These are phyloP conservation scores for Sebastes cheni DNA, from an alignment of 2,797 vertebrate species.

Conservation along the genomic window DNA sequence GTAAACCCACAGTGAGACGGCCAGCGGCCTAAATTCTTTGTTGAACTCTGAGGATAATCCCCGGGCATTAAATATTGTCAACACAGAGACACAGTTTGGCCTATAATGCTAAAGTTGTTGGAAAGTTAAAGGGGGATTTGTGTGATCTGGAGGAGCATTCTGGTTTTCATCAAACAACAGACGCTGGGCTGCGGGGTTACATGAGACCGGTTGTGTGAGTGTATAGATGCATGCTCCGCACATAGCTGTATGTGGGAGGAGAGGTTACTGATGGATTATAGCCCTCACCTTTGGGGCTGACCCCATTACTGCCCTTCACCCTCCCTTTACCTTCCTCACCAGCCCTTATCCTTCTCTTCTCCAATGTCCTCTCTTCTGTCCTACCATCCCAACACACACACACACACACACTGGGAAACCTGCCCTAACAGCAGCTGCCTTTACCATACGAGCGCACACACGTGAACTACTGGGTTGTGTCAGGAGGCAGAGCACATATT, in stretches of 20 bases:
- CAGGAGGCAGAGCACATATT: slow-evolving; percentile 42
- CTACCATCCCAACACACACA: neutral
- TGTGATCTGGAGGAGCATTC: slow-evolving; percentile 65
- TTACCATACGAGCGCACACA: neutral
- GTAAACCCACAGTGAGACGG: slow-evolving; percentile 68
- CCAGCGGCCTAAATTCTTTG: slow-evolving; percentile 64
- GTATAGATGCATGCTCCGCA: slow-evolving; percentile 33
- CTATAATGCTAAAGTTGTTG: slow-evolving; percentile 64
- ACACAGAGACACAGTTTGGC: slow-evolving; percentile 77
- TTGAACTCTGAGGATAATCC: slow-evolving; percentile 76
- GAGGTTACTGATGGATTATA: slow-evolving; percentile 79
- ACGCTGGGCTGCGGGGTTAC: slow-evolving; percentile 21
- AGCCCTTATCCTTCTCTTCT: slow-evolving; percentile 32
- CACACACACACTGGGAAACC: neutral
- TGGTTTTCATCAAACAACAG: slow-evolving; percentile 79
- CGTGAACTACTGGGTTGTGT: slow-evolving; percentile 17
- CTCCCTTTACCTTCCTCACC: slow-evolving; percentile 41
- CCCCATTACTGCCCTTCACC: slow-evolving; percentile 75
- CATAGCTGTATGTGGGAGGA: slow-evolving; percentile 56
- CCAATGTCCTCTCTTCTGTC: slow-evolving; percentile 23
- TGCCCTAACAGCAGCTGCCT: slow-evolving; percentile 10
- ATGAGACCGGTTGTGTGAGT: slow-evolving; percentile 12
- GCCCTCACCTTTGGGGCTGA: slow-evolving; percentile 76
- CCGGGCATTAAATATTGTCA: slow-evolving; percentile 78
- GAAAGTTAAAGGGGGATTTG: slow-evolving; percentile 75